Evolutionary conservation across 2,888 invertebrate genomes (phyloP), one percentile per base, ranked within the genome.

Genomic region (Pardosa pseudoannulata): DNA sequence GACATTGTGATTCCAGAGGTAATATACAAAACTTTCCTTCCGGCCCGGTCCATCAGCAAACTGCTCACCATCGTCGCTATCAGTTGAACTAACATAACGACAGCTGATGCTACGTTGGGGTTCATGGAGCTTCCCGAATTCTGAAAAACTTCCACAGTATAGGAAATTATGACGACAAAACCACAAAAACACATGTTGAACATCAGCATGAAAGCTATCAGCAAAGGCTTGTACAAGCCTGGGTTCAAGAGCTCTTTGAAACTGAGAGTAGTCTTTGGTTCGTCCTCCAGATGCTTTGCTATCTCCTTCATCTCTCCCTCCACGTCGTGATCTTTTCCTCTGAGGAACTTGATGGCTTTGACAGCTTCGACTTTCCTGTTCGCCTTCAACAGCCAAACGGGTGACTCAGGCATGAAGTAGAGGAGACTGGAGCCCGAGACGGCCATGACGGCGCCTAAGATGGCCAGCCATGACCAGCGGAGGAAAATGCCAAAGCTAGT

Each of bases 21-120:
- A 91, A 88, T 13, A 92, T 91, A 89, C 6, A 92, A 90, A 36
- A 89, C 89, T 28, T 91, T 90, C 16, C 92, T 88, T 0, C 92
- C 92, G 46, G 90, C 90, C 13, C 89, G 89, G 88, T 92, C 92
- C 90, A 92, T 91, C 28, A 92, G 78, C 29, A 90, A 70, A 50
- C 90, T 90, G n/a, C 91, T 90, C 16, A 90, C 87, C 2, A 91
- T 56, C 11, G 92, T 92, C 39, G 90, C 90, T 6, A 91, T 79
- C 11, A 92, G 91, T 87, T 92, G 92, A 2, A 91, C 91, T 9
- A 89, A 89, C 1, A 91, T 91, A 36, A 98, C 95, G 88, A 97
- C 95, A 73, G 97, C 96, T 72, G 97, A 29, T 6, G 90, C 90
- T 16, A 46, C 46, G 46, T 89, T 85, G 29, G 88, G 89, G 11